Percentiles rank a stretch among this genome's conserved stretches.
These are phyloP conservation scores for Tragelaphus imberbis DNA, from an alignment of 2,113 vertebrate species.

Conservation along the genomic window DNA sequence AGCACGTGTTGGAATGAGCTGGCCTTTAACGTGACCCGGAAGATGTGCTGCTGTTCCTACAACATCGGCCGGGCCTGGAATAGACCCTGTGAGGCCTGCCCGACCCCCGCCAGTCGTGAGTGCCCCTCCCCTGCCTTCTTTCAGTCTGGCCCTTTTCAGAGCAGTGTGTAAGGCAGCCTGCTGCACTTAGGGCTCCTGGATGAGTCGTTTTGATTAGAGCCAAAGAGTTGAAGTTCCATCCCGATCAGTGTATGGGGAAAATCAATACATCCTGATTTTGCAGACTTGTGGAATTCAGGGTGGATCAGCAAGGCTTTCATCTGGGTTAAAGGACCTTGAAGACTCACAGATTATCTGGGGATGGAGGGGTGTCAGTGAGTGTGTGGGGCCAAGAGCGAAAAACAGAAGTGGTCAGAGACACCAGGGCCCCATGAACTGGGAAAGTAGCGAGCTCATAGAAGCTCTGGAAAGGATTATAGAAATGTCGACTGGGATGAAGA, in stretches of 20 bases:
- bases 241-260: rapidly evolving
- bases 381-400: not conserved
- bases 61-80: constrained; percentile 96
- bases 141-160: not conserved
- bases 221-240: not conserved
- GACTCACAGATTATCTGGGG: not conserved
- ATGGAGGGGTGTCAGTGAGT: not conserved
- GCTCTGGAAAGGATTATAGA: not conserved
- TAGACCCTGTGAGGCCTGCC: constrained; percentile 93
- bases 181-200: not conserved
- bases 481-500: not conserved
- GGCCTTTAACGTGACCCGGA: constrained; percentile 94
- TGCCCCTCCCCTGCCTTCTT: not conserved
- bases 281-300: not conserved
- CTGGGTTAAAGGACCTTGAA: not conserved
- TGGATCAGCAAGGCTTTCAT: not conserved
- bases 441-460: not conserved
- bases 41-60: constrained; percentile 96
- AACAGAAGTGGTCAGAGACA: not conserved
- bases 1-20: constrained; percentile 93
- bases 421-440: not conserved
- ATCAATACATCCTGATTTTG: not conserved
- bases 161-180: not conserved
- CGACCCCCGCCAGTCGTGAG: constrained; percentile 90
- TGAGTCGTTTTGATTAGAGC: not conserved